Conservation (phyloP, 2,888 invertebrate species). For the Heliconius sara region DNA sequence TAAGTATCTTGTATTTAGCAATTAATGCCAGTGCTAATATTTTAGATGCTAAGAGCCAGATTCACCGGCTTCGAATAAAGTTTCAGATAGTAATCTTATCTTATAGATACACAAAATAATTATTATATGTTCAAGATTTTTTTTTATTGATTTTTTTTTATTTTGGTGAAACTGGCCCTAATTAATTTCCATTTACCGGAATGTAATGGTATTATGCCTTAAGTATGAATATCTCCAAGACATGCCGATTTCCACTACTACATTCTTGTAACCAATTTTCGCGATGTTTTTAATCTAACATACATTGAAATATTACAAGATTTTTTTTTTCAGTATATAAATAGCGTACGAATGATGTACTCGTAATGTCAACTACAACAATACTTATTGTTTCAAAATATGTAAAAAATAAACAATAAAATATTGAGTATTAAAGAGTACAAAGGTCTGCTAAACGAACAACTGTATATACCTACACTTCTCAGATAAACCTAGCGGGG, state of each 20-base stretch:
- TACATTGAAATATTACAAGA: no score
- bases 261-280: neutral
- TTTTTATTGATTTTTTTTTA: no score
- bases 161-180: no score
- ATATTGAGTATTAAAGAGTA: slow-evolving; percentile 10
- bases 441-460: slow-evolving; percentile 26
- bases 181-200: no score
- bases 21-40: neutral
- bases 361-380: neutral
- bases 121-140: no score
- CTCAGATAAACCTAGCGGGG: slow-evolving; percentile 33
- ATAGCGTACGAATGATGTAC: neutral
- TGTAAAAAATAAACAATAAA: neutral
- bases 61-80: no score
- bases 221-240: neutral
- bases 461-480: slow-evolving; percentile 25
- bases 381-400: slow-evolving; percentile 1
- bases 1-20: neutral
- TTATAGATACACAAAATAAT: no score
- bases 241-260: neutral
- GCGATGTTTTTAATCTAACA: neutral
- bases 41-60: neutral
- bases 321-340: neutral
- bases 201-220: neutral
- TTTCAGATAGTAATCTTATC: no score